Evolutionary conservation across 2,888 invertebrate genomes (phyloP).

Genomic region (Lamellibrachia columna): DNA sequence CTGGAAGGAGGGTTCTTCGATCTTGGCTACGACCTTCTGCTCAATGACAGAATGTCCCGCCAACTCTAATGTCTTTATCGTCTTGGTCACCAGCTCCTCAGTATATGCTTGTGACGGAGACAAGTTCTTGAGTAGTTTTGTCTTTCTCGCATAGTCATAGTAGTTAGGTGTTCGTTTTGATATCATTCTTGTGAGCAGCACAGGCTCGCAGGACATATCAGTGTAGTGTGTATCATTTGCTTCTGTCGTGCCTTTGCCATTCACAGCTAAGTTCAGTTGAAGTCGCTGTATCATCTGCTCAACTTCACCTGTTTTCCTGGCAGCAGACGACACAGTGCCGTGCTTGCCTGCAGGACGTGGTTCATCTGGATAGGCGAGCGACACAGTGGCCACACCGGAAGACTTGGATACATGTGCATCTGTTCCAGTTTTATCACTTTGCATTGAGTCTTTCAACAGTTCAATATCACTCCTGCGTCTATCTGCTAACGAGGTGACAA

Average conservation of each 20-base stretch:
- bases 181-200: not conserved
- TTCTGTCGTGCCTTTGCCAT: not conserved
- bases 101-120: not conserved
- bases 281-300: not conserved
- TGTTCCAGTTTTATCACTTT: not conserved
- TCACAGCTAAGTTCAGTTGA: conserved; percentile 12
- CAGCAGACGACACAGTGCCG: not conserved
- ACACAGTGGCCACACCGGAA: too few species aligned
- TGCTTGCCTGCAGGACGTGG: too few species aligned
- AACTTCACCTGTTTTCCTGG: not conserved
- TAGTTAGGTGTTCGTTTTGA: not conserved
- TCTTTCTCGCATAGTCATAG: not conserved
- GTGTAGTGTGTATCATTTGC: not conserved
- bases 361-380: too few species aligned
- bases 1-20: not conserved
- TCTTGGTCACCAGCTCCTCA: not conserved
- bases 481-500: too few species aligned
- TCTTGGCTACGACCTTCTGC: not conserved
- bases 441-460: not conserved
- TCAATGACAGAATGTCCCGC: not conserved
- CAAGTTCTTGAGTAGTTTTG: not conserved
- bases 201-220: not conserved
- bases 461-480: too few species aligned
- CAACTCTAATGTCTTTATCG: not conserved
- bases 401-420: too few species aligned